phyloP scores from a whole-genome alignment of 1,140 invertebrate species.

The Cephus cinctus region DNA sequence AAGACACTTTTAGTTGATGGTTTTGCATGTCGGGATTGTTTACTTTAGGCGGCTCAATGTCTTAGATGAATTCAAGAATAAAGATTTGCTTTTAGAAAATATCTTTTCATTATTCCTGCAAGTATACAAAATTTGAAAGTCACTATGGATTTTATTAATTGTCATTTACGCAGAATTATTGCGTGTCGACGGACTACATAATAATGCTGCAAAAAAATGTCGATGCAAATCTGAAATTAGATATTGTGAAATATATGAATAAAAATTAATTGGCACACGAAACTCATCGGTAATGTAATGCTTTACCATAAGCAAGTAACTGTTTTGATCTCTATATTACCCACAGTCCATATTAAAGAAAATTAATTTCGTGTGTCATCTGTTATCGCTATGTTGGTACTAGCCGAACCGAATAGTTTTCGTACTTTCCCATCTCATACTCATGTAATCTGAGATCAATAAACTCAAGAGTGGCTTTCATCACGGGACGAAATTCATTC shows the following conservation, averaged over 20 bases:
- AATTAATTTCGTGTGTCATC: neutral
- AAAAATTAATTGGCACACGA: neutral
- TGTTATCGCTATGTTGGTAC: neutral
- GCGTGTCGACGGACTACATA: neutral
- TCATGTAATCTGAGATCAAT: slow-evolving; percentile 1
- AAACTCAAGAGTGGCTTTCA: neutral
- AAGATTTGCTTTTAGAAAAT: too few relatives aligned
- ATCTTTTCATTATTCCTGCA: too few relatives aligned
- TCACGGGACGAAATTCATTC: neutral
- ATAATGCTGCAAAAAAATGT: neutral
- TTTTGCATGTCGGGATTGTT: too few relatives aligned
- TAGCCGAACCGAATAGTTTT: neutral
- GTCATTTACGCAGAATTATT: neutral
- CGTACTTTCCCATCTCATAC: neutral
- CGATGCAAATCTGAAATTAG: neutral
- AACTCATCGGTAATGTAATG: neutral
- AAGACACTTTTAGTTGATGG: too few relatives aligned
- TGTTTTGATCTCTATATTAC: too few relatives aligned
- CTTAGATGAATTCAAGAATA: too few relatives aligned
- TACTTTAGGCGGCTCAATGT: too few relatives aligned
- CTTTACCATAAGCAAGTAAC: neutral
- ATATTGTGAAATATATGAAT: neutral
- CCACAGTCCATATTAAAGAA: too few relatives aligned
- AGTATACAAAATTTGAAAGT: too few relatives aligned
- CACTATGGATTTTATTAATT: neutral